Percentiles rank a stretch among this genome's conserved stretches.
Evolutionary conservation across 2,113 vertebrate genomes (phyloP).

Genomic region (Rattus rattus): DNA sequence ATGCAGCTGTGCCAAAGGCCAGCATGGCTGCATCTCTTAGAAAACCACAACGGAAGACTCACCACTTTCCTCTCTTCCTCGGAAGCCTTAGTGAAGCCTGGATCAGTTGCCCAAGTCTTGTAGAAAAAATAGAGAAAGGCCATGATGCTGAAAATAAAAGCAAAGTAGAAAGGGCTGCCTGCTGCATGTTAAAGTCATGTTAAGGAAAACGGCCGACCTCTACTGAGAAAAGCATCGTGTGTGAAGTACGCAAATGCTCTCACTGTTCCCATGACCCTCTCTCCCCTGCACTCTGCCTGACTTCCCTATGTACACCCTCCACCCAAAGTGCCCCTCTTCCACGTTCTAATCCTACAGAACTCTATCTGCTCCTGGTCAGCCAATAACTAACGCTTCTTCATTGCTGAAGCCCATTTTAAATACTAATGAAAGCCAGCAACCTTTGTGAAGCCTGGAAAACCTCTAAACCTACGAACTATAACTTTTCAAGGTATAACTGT

Average conservation of each 20-base stretch:
- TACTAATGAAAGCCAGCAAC: background rate
- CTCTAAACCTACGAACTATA: conserved; percentile 32
- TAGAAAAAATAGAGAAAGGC: conserved; percentile 93
- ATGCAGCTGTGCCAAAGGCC: background rate
- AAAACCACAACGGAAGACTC: conserved; percentile 29
- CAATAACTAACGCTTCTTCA: background rate
- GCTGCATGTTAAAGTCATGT: conserved; percentile 87
- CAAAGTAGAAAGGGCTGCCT: conserved; percentile 84
- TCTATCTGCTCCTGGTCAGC: background rate
- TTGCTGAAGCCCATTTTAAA: background rate
- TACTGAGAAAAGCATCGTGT: background rate
- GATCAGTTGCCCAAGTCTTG: conserved; percentile 93
- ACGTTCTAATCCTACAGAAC: background rate
- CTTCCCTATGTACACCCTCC: background rate
- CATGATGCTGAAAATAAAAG: conserved; percentile 87
- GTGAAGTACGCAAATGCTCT: background rate
- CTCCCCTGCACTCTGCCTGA: background rate
- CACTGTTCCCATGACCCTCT: background rate
- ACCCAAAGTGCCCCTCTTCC: background rate
- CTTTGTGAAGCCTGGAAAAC: background rate
- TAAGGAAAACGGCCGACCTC: conserved; percentile 85
- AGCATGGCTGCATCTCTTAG: background rate
- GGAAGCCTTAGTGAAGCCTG: conserved; percentile 91
- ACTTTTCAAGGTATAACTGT: background rate
- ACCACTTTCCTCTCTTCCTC: conserved; percentile 96